These are phyloP conservation scores for Cepphus grylle DNA, from an alignment of 2,113 vertebrate species.

Conservation along the genomic window DNA sequence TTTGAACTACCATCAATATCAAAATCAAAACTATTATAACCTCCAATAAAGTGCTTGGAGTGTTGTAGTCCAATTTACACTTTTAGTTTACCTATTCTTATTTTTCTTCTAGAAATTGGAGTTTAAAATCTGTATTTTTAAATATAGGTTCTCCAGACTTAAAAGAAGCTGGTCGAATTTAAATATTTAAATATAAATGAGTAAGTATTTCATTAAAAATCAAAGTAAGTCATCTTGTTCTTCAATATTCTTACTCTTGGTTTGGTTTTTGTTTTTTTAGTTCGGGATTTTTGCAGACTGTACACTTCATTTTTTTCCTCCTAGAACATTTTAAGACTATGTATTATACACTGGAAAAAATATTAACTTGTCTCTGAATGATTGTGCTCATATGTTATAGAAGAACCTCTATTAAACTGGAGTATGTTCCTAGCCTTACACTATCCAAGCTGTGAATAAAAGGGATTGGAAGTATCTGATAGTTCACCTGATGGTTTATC, in stretches of 20 bases:
- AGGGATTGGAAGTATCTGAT: neutral
- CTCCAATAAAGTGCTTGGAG: neutral
- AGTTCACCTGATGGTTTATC: neutral
- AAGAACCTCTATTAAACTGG: neutral
- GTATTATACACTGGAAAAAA: neutral
- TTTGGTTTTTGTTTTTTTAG: neutral
- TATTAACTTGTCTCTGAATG: neutral
- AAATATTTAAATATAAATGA: neutral
- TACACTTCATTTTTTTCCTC: neutral
- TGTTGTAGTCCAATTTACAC: neutral
- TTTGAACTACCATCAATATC: neutral
- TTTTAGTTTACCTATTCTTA: neutral
- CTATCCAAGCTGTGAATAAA: neutral
- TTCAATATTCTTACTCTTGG: neutral
- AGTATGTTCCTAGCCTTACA: neutral
- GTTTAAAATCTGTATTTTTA: neutral
- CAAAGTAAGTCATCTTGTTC: rapidly evolving
- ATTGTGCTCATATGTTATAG: neutral
- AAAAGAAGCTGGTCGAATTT: neutral
- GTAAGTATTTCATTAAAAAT: neutral
- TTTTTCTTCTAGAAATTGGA: neutral
- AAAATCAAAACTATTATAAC: neutral
- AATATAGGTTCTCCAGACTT: neutral
- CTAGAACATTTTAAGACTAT: neutral
- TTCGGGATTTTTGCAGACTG: neutral